Base-by-base conservation (phyloP, 2,113 vertebrate genomes). In the Felis chaus region DNA sequence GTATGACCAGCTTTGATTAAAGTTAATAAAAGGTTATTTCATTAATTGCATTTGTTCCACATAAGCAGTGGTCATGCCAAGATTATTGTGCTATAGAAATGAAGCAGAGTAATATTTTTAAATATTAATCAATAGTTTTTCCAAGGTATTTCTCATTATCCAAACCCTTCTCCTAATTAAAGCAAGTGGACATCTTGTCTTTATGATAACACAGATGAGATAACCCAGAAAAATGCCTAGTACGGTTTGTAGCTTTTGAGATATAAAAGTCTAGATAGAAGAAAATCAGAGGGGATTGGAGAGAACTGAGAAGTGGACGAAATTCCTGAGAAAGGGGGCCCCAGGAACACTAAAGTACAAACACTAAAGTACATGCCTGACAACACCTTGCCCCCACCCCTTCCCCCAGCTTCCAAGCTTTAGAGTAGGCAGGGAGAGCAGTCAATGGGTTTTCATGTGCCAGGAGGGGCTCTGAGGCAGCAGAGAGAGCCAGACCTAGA, bases 351-450 rank as follows among this genome's bases (percentile, higher is more conserved):
- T 55, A 23, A 80, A 65, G 57, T 9, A 23, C 57, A 23, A 57
- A 41, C 41, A 41, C 41, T 41, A 41, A 45, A 45, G 45, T 23
- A 25, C 57, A 61, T 7, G 19, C 3, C 15, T 69, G 61, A 55
- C 5, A 81, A 13, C 8, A 25, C 33, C 2, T 7, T 7, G 1
- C 13, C 7, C 7, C 25, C 5, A 21, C 3, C 16, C 6, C 0
- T 10, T 23, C 36, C 9, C 15, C 39, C 12, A n/a, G 10, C 27
- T 82, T 50, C 50, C 19, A 45, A 19, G 65, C 16, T 78, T 78
- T 19, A 41, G 66, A 63, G 4, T 9, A 78, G 79, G 14, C 45
- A 92, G 15, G 10, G 57, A 85, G 4, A 68, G 27, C 10, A 80
- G 2, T 18, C 65, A 25, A 4, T 10, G 12, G 14, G 25, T 82